phyloP scores from a whole-genome alignment of 2,888 invertebrate species.

The Meganola albula region DNA sequence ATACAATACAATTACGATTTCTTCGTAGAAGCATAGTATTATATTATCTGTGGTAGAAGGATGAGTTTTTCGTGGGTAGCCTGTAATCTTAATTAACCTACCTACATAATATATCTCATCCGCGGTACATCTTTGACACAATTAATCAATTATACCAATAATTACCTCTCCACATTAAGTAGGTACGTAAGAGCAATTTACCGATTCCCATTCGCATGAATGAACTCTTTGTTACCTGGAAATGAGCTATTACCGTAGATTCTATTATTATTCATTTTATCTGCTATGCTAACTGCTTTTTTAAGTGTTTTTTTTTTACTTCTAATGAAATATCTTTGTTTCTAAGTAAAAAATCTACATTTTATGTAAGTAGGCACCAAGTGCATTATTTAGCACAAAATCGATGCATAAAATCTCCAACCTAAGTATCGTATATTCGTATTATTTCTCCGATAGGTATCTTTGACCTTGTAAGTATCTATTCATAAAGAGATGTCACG shows the following conservation, averaged over 20 bases:
- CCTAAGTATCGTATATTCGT: too few species aligned
- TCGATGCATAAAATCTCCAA: too few species aligned
- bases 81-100: too few species aligned
- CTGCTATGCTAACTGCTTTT: conserved; percentile 25
- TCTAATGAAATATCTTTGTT: conserved; percentile 26
- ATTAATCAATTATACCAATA: conserved; percentile 41
- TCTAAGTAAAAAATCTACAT: too few species aligned
- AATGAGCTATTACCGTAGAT: conserved; percentile 62
- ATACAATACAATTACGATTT: too few species aligned
- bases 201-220: conserved; percentile 55
- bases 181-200: conserved; percentile 54
- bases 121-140: conserved; percentile 16
- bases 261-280: conserved; percentile 45
- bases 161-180: conserved; percentile 43
- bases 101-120: too few species aligned
- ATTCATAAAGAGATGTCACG: conserved; percentile 10
- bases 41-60: too few species aligned
- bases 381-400: too few species aligned
- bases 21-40: too few species aligned
- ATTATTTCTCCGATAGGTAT: too few species aligned
- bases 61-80: too few species aligned
- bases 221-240: conserved; percentile 59
- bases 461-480: conserved; percentile 8
- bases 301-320: conserved; percentile 20
- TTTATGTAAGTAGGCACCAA: too few species aligned